phyloP scores from a whole-genome alignment of 1,140 invertebrate genomes.

The Argopecten irradians region DNA sequence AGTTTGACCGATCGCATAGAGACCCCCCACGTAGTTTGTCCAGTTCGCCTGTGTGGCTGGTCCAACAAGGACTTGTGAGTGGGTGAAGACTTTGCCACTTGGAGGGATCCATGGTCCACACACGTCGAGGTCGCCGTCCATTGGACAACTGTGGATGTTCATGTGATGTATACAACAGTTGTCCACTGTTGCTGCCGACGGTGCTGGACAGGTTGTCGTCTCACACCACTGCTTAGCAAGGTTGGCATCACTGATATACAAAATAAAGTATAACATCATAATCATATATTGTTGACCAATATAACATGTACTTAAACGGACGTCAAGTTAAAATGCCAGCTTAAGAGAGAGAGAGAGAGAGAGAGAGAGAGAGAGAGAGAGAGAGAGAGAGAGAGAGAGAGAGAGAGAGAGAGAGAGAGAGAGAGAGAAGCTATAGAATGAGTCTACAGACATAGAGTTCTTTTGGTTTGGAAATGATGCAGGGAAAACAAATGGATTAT shows the following conservation, averaged over 20 bases:
- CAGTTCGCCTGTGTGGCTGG: slow-evolving; percentile 57
- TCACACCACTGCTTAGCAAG: slow-evolving; percentile 59
- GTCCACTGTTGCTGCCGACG: slow-evolving; percentile 35
- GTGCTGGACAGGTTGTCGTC: slow-evolving; percentile 45
- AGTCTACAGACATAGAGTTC: too few species aligned
- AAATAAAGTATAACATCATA: too few species aligned
- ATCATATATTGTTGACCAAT: too few species aligned
- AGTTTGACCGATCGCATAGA: slow-evolving; percentile 55
- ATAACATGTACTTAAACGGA: too few species aligned
- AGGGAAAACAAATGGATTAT: too few species aligned
- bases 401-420: too few species aligned
- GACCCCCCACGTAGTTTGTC: slow-evolving; percentile 58
- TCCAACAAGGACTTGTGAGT: slow-evolving; percentile 61
- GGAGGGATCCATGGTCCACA: slow-evolving; percentile 70
- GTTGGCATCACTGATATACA: slow-evolving; percentile 34
- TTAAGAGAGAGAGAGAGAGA: too few species aligned
- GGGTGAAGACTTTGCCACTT: slow-evolving; percentile 62
- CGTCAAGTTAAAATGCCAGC: too few species aligned
- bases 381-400: too few species aligned
- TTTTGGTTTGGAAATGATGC: too few species aligned
- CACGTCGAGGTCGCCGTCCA: slow-evolving; percentile 47
- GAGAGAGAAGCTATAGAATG: too few species aligned
- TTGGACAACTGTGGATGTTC: slow-evolving; percentile 63
- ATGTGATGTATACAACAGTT: slow-evolving; percentile 66
- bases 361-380: too few species aligned